Percentiles rank a stretch among this genome's conserved stretches.
Evolutionary conservation across 2,888 invertebrate genomes (phyloP).

Genomic region (Lasioglossum morio): DNA sequence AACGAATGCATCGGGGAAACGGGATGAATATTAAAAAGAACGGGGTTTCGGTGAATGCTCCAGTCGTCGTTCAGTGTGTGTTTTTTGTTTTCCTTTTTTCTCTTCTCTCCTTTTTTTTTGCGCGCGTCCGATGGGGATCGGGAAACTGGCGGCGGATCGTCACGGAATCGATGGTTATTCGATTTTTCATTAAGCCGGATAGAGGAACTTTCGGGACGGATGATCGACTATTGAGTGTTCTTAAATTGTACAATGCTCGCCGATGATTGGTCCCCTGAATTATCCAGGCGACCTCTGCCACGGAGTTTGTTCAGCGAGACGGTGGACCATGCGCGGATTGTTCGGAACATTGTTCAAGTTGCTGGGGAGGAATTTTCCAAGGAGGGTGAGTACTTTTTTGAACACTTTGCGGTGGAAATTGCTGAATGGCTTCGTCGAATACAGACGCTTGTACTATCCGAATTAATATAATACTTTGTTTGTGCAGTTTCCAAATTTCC

Average conservation of each 20-base stretch:
- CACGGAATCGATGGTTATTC: background rate
- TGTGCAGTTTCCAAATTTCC: background rate
- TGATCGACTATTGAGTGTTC: background rate
- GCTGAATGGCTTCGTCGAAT: too few species aligned
- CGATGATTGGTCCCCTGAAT: background rate
- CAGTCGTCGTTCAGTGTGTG: background rate
- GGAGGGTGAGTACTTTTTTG: too few species aligned
- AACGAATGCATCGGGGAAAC: conserved; percentile 44
- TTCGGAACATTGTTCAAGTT: background rate
- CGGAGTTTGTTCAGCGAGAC: background rate
- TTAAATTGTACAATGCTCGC: background rate
- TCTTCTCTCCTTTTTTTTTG: background rate
- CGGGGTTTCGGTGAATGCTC: background rate
- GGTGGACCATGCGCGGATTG: background rate
- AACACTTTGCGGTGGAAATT: too few species aligned
- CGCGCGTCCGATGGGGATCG: background rate
- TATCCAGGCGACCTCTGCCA: background rate
- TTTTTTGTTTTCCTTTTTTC: background rate
- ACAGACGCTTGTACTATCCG: background rate
- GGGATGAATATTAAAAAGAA: conserved; percentile 43
- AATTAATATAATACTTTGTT: background rate
- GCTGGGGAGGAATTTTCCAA: background rate
- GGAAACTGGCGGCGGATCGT: background rate
- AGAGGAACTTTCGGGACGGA: background rate
- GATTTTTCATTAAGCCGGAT: conserved; percentile 1